Evolutionary conservation across 1,140 invertebrate genomes (phyloP).

Genomic region (Drosophila ficusphila): DNA sequence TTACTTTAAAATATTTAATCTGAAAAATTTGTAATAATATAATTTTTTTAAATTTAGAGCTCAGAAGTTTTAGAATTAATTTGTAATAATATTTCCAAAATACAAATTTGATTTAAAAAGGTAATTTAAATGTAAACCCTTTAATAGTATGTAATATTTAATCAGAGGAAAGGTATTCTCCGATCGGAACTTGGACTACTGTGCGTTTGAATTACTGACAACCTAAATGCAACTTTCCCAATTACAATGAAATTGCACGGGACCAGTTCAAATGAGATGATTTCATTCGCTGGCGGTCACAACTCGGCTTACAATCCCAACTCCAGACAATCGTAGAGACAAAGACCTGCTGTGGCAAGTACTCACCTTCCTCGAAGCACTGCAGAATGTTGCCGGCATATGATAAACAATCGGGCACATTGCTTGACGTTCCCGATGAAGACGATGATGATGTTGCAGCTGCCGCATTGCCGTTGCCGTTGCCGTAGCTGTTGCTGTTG

Average conservation of each 20-base stretch:
- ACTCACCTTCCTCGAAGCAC: constrained; percentile 92
- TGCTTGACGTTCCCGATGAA: constrained; percentile 30
- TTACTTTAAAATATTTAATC: no score
- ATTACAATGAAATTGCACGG: constrained; percentile 1
- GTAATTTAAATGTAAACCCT: no score
- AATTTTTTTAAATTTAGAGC: no score
- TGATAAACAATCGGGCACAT: constrained; percentile 87
- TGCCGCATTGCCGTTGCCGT: constrained; percentile 23
- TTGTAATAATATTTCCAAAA: no score
- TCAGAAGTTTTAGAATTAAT: no score
- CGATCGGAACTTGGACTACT: no score
- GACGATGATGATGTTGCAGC: constrained; percentile 27
- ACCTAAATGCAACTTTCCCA: background rate
- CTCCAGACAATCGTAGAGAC: background rate
- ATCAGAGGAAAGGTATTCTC: no score
- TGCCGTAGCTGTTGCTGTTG: constrained; percentile 30
- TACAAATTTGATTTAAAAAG: no score
- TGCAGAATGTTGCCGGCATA: constrained; percentile 93
- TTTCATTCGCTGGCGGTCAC: constrained; percentile 37
- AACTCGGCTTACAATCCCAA: background rate
- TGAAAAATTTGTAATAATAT: no score
- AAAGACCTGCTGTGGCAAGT: constrained; percentile 12
- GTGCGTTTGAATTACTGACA: background rate
- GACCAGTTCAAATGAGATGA: background rate
- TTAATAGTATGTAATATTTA: no score